phyloP scores from a whole-genome alignment of 2,888 invertebrate species.

The Synanthedon myopaeformis region DNA sequence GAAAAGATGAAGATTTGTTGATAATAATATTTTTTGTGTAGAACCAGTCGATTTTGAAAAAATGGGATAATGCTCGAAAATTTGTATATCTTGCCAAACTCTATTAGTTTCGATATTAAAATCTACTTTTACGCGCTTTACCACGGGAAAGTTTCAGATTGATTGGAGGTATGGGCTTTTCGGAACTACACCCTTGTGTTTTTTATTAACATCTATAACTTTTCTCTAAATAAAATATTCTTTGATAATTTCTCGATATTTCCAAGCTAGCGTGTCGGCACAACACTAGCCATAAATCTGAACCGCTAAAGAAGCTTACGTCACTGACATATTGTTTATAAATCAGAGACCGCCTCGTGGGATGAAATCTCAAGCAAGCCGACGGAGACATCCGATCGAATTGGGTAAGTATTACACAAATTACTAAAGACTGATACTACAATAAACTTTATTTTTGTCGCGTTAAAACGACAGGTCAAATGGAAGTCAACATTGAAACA shows the following conservation, averaged over 20 bases:
- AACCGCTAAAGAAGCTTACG: conserved; percentile 68
- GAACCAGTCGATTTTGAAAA: too few species aligned
- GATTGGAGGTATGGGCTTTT: too few species aligned
- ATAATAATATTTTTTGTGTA: too few species aligned
- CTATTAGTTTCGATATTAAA: too few species aligned
- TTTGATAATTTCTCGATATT: conserved; percentile 15
- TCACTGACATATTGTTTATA: conserved; percentile 69
- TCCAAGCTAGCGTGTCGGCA: conserved; percentile 14
- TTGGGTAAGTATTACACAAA: neutral
- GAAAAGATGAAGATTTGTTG: too few species aligned
- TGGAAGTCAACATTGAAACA: neutral
- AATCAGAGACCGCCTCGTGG: conserved; percentile 46
- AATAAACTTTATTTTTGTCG: neutral
- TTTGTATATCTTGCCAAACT: too few species aligned
- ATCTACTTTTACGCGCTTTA: too few species aligned
- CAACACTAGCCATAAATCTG: conserved; percentile 64
- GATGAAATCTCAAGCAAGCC: conserved; percentile 18
- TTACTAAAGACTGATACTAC: neutral
- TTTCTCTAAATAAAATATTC: neutral
- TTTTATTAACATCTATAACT: too few species aligned
- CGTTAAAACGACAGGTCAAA: neutral
- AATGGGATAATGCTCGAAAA: too few species aligned
- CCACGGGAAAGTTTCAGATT: too few species aligned
- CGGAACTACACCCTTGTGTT: too few species aligned
- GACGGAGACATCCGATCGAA: too few species aligned